A percentile compares a stretch with the other conserved stretches of the same genome.
These are phyloP conservation scores for Elegia similella DNA, from an alignment of 2,888 invertebrate species.

Conservation along the genomic window DNA sequence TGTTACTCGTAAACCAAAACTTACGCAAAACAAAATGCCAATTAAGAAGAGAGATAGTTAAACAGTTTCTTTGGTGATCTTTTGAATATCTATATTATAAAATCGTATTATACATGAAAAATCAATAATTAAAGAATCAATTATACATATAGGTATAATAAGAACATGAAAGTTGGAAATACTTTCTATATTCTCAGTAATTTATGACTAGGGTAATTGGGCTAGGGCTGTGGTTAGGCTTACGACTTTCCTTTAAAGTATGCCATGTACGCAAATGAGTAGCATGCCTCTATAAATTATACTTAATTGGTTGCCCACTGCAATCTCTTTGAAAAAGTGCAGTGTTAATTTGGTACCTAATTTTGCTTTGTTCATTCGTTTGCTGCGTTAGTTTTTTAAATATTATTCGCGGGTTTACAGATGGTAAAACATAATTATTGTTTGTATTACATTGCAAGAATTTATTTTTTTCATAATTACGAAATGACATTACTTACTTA, in stretches of 20 bases:
- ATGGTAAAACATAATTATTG: too few species aligned
- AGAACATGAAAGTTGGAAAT: not conserved
- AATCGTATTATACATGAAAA: too few species aligned
- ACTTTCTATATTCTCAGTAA: not conserved
- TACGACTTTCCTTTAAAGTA: constrained; percentile 39
- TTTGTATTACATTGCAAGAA: too few species aligned
- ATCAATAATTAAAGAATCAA: too few species aligned
- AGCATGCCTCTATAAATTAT: constrained; percentile 9
- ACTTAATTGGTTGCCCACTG: constrained; percentile 41
- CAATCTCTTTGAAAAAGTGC: constrained; percentile 21
- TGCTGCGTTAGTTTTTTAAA: not conserved
- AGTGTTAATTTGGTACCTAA: not conserved
- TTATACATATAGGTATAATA: not conserved
- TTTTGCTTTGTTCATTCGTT: not conserved
- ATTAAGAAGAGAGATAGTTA: too few species aligned
- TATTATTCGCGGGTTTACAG: too few species aligned
- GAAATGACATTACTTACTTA: too few species aligned
- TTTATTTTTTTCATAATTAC: too few species aligned
- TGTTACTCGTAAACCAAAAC: too few species aligned
- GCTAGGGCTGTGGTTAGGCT: constrained; percentile 51
- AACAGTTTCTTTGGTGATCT: too few species aligned
- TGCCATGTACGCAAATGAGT: constrained; percentile 9
- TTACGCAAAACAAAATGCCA: too few species aligned
- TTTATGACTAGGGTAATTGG: constrained; percentile 46
- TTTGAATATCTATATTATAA: too few species aligned